Base-by-base conservation (phyloP, 2,888 invertebrate species). In the Tipula helvola region DNA sequence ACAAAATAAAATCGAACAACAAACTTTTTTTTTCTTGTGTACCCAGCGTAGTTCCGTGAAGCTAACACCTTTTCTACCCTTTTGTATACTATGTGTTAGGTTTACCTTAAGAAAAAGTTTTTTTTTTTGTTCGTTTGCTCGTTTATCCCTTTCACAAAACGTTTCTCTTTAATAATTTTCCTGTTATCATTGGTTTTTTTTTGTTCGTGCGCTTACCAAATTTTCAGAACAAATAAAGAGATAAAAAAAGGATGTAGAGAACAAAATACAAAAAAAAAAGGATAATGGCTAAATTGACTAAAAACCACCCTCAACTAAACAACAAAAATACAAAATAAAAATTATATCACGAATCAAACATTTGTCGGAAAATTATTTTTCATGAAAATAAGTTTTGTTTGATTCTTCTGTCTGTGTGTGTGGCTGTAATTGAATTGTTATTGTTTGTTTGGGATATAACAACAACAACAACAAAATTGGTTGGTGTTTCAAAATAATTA, bases 291-390 rank as follows among this genome's bases (percentile, higher is more conserved):
- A 71, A 71, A 71, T 71, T 71, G 71, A 71, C 71, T 71, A 71
- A 28, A 71, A 71, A 71, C 71, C 71, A 71, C 71, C 71, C 71
- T 71, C 71, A 71, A 71, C 71, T 28, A 12, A 71, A 28, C 10
- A 71, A 71, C 28, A 71, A 18, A 71, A 18, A 71, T 28, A 52
- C 28, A 71, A 71, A 71, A 39, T 39, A 39, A 71, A 71, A 18
- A 71, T 71, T 71, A 28, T 71, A 71, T 28, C 71, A 71, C 71
- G 71, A 71, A 71, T 71, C 71, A 71, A 71, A 71, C 71, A 71
- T 71, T 71, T 71, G 71, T 71, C 71, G 71, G 71, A 71, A 71
- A 71, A 71, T 71, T 71, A 71, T 71, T 71, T 71, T 71, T 71
- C 71, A 71, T 71, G 71, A 71, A 71, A 71, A 71, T 71, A 71